Evolutionary conservation across 1,140 invertebrate species (phyloP), one percentile per base, ranked within the genome.

Genomic region (Planococcus citri): DNA sequence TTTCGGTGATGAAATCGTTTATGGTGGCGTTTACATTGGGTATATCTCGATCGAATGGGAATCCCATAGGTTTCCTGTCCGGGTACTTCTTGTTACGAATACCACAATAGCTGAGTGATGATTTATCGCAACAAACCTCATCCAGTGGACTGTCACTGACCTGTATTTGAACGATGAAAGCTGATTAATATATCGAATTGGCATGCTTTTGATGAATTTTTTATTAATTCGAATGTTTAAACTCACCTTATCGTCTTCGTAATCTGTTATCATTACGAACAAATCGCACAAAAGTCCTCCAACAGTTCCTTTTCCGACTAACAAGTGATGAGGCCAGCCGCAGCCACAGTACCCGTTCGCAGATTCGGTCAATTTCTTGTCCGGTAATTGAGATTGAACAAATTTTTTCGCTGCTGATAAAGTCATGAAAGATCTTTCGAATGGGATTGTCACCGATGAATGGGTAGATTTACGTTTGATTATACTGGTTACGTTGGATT

Each of bases 281-380:
- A 92, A 76, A 69, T 89, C 83, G 75, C 86, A 86, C 0, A 79
- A 77, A 75, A 84, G 85, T 20, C 90, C 91, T 71, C 83, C 81
- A 1, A 80, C 76, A 1, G 77, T 84, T 21, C 91, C 91, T 77
- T 86, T 88, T 0, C 90, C 87, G 27, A 91, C 76, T 0, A 94
- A 80, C 86, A 93, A 85, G 76, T 94, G 89, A 61, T 91, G 84
- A 0, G 91, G 91, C 90, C 90, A 92, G 67, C 91, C 91, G 76
- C 90, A 93, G 33, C 90, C 89, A 77, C 91, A 92, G 82, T 88
- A 89, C 3, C 17, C 29, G 29, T 33, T 73, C n/a, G n/a, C n/a
- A n/a, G n/a, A n/a, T 73, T 0, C 81, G 80, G 0, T 76, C 75
- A 0, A 69, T 9, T 14, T 68, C 61, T 24, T 74, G 9, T 70